phyloP scores from a whole-genome alignment of 2,113 vertebrate genomes.

The Pipra filicauda region DNA sequence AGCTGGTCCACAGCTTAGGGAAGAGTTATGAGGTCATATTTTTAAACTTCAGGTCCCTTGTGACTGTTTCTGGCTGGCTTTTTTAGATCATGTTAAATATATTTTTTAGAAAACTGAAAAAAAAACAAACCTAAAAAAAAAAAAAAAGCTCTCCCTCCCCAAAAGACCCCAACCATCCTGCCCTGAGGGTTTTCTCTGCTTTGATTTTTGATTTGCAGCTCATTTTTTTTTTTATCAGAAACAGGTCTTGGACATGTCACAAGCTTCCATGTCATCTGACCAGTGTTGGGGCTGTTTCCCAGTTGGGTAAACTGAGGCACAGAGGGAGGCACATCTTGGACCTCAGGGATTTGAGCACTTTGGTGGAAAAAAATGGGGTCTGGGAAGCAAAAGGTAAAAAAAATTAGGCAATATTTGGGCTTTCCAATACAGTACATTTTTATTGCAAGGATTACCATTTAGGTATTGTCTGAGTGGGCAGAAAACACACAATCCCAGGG shows the following conservation, averaged over 20 bases:
- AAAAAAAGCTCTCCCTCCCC: fast-evolving
- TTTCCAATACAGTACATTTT: background rate
- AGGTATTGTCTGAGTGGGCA: background rate
- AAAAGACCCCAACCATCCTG: fast-evolving
- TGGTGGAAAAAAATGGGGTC: background rate
- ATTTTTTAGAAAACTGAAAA: background rate
- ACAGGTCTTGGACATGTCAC: background rate
- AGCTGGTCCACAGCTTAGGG: background rate
- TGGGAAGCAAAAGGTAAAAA: background rate
- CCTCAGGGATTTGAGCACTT: background rate
- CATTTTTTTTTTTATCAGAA: background rate
- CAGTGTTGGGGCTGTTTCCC: background rate
- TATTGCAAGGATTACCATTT: background rate
- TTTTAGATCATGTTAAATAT: fast-evolving
- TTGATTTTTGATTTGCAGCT: background rate
- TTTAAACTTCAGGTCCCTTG: background rate
- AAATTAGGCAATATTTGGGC: background rate
- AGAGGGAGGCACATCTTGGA: fast-evolving
- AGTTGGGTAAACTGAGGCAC: background rate
- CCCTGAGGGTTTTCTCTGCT: background rate
- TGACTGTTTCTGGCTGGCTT: background rate
- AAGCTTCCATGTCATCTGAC: background rate
- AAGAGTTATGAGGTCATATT: background rate
- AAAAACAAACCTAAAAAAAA: background rate
- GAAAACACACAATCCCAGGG: background rate